Base-by-base conservation (phyloP, 2,888 invertebrate species). In the Trissolcus japonicus region DNA sequence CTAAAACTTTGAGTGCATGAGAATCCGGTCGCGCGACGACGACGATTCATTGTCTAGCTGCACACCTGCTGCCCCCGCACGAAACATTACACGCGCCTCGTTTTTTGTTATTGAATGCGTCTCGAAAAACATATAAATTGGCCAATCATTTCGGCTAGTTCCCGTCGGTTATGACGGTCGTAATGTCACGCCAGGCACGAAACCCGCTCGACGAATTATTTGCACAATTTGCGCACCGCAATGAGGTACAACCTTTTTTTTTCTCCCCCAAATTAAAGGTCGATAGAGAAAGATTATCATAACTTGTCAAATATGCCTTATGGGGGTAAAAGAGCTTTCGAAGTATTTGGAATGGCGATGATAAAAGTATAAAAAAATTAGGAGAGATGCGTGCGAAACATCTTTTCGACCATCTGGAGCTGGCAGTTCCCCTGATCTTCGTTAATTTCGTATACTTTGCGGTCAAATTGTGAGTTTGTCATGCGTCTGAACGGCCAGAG, bases 371-470 rank as follows among this genome's bases (percentile, higher is more conserved):
- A 76, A n/a, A n/a, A 80, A 80, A 82, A 79, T 81, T 83, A 83
- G 80, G 80, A 83, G 17, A 61, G 17, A 61, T 40, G 76, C 62
- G 50, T 57, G 62, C 62, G 57, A 72, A 71, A 62, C 62, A 41
- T 21, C 56, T 21, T 62, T 41, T 66, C 76, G 82, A 81, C 84
- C 85, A 84, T 85, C 84, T 85, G 85, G 83, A 62, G 43, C 61
- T 75, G 81, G 43, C 61, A 73, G 81, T n/a, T 56, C 63, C 57
- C 51, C 43, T 57, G 59, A 59, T 85, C 81, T 78, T 82, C 81
- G 80, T 85, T 83, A 83, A 85, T 86, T 86, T 86, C 82, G 83
- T 82, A 82, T 82, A 85, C 84, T 86, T 86, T 86, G 86, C 84
- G 86, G 86, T 86, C 81, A 78, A 83, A 85, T 82, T 85, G 86